phyloP scores from a whole-genome alignment of 92 coral and sea anemone species.

The Micromussa lordhowensis region DNA sequence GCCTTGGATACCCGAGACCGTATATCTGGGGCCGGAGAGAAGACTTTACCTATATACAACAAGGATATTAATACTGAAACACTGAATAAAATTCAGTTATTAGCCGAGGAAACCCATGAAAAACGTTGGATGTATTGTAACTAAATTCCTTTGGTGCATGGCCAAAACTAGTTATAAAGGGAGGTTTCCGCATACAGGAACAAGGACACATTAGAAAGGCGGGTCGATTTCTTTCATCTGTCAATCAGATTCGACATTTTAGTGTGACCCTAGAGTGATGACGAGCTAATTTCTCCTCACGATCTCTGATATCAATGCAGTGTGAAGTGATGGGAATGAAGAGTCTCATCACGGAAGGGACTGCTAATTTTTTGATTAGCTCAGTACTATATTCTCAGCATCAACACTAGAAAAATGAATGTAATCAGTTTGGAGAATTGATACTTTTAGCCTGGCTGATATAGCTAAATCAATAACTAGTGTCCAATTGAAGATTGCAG shows the following conservation, averaged over 20 bases:
- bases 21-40: too few species aligned
- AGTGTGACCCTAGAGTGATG: not conserved
- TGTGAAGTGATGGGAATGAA: not conserved
- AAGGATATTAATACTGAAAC: too few species aligned
- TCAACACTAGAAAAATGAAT: not conserved
- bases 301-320: not conserved
- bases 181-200: not conserved
- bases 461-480: not conserved
- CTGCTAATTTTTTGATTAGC: not conserved
- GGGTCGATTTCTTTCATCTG: not conserved
- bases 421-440: not conserved
- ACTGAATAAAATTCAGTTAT: not conserved
- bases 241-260: not conserved
- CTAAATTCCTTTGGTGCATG: not conserved
- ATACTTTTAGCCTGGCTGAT: too few species aligned
- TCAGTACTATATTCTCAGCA: not conserved
- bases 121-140: not conserved
- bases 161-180: not conserved
- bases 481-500: not conserved
- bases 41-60: not conserved
- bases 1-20: too few species aligned
- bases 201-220: not conserved
- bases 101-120: not conserved
- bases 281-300: not conserved
- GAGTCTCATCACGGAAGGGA: not conserved